A percentile compares a stretch with the other conserved stretches of the same genome.
Evolutionary conservation across 2,113 vertebrate species (phyloP).

Genomic region (Lepidothrix coronata): DNA sequence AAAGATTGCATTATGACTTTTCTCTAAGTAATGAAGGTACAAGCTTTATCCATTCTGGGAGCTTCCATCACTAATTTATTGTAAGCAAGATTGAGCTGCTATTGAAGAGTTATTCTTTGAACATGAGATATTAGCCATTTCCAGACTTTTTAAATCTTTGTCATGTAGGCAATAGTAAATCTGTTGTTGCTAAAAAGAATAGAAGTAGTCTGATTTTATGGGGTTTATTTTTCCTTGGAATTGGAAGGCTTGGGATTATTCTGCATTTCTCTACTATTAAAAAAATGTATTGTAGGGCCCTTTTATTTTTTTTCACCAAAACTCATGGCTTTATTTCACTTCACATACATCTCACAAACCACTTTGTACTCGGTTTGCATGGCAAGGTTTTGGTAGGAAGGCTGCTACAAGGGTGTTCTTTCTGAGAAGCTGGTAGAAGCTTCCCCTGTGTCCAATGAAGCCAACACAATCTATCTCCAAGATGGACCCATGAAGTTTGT

Average conservation of each 20-base stretch:
- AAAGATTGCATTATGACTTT: not conserved
- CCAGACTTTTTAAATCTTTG: not conserved
- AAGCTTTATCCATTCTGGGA: not conserved
- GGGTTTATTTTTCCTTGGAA: not conserved
- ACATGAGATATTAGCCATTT: not conserved
- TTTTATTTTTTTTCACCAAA: not conserved
- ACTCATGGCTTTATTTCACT: not conserved
- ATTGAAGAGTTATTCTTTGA: not conserved
- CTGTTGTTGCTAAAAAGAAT: not conserved
- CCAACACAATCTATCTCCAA: too few relatives aligned
- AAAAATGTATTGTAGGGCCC: not conserved
- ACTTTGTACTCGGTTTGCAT: not conserved
- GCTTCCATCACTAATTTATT: not conserved
- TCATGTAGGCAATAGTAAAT: not conserved
- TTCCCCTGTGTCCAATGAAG: not conserved
- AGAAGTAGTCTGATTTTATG: not conserved
- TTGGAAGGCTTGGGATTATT: not conserved
- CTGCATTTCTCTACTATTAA: not conserved
- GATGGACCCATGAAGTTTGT: not conserved
- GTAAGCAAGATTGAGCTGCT: not conserved
- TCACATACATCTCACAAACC: not conserved
- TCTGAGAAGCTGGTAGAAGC: not conserved
- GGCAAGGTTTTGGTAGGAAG: not conserved
- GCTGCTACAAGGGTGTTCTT: rapidly evolving
- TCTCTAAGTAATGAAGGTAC: not conserved